phyloP scores from a whole-genome alignment of 2,797 vertebrate species.

The Melanotaenia pygmaea region DNA sequence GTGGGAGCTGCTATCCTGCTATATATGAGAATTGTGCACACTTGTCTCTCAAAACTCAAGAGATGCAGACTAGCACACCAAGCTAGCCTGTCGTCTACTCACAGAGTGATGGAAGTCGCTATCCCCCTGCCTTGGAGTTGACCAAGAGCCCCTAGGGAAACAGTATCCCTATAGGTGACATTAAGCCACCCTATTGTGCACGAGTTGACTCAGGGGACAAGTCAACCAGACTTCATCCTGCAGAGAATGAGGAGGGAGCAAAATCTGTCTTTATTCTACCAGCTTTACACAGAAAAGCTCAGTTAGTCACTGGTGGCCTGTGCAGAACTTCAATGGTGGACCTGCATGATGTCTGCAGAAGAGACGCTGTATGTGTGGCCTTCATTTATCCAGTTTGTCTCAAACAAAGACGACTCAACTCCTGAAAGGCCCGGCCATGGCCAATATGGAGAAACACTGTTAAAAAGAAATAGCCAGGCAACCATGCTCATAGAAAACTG shows the following conservation, averaged over 20 bases:
- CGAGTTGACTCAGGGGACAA: background rate
- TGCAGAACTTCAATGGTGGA: background rate
- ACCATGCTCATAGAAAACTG: background rate
- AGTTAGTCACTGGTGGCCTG: background rate
- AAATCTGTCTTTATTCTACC: background rate
- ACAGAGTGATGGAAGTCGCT: background rate
- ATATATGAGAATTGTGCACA: background rate
- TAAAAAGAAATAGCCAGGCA: background rate
- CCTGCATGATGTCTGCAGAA: background rate
- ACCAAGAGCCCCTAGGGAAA: too few species aligned
- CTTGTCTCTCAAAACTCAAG: background rate
- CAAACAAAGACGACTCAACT: background rate
- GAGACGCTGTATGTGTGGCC: background rate
- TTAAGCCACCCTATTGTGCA: too few species aligned
- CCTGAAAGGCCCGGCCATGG: background rate
- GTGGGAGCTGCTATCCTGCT: background rate
- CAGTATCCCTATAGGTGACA: background rate
- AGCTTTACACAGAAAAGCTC: background rate
- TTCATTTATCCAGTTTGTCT: background rate
- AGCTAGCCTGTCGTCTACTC: background rate
- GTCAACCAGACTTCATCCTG: background rate
- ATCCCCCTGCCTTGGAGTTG: background rate
- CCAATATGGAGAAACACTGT: too few species aligned
- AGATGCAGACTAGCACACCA: background rate
- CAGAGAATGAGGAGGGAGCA: background rate